Conservation (phyloP, 2,797 vertebrate genomes). For the Poeciliopsis infans region DNA sequence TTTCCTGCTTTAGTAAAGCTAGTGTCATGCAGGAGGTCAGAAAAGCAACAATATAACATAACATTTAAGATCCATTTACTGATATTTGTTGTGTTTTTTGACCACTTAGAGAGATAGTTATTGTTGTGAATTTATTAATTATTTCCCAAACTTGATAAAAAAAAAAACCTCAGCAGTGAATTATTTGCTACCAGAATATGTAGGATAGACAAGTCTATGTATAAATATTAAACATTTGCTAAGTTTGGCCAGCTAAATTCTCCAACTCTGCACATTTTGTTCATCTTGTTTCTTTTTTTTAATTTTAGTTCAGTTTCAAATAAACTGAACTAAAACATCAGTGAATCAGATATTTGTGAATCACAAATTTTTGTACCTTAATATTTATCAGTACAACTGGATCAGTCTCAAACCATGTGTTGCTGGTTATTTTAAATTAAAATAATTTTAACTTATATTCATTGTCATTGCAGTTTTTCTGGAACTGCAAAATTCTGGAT, state of each 20-base stretch:
- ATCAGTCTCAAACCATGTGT: too few relatives aligned
- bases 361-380: too few relatives aligned
- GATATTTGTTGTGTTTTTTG: not conserved
- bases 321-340: too few relatives aligned
- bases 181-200: not conserved
- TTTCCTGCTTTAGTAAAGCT: not conserved
- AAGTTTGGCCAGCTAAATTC: not conserved
- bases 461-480: not conserved
- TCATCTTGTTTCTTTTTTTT: not conserved
- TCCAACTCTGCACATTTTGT: not conserved
- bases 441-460: not conserved
- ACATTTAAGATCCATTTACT: not conserved
- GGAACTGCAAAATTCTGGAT: not conserved
- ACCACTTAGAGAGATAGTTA: not conserved
- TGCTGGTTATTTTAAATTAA: not conserved
- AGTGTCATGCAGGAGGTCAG: not conserved
- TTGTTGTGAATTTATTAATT: not conserved
- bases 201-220: not conserved
- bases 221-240: not conserved
- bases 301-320: too few relatives aligned
- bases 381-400: too few relatives aligned
- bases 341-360: too few relatives aligned
- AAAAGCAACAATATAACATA: not conserved
- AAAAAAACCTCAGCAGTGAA: not conserved
- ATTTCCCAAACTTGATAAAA: not conserved